Base-by-base conservation (phyloP, 1,140 invertebrate genomes). In the Tenebrio molitor region DNA sequence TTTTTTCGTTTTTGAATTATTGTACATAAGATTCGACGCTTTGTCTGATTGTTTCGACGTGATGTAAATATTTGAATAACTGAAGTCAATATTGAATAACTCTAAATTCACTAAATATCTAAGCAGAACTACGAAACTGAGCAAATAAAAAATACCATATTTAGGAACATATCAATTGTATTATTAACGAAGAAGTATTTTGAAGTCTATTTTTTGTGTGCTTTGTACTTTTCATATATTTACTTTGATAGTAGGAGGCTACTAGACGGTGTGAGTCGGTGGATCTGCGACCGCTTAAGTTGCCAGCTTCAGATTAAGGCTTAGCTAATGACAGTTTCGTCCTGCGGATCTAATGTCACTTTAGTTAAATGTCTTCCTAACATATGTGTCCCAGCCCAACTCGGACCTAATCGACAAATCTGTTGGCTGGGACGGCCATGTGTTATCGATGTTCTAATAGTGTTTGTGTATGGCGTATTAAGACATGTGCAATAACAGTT, bases 281-380 rank as follows among this genome's bases (percentile, higher is more conserved):
- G 8, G 15, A 66, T 66, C 64, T 42, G 29, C 17, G 29, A 46
- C 25, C 36, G 23, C 58, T 66, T 65, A 29, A 17, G 39, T 46
- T 66, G 62, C 21, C 58, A 64, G 69, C 50, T 44, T 71, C 23
- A 71, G 36, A 65, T 29, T 70, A 58, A 64, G 21, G 63, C 70
- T 72, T 73, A 44, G 66, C 66, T 58, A 62, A 46, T 25, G 41
- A 69, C 23, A 73, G 17, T 34, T 72, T 68, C 72, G 72, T 70
- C 68, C 62, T 66, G 68, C 66, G 41, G 50, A 33, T 50, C 42
- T 68, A 44, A 44, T 70, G 70, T 63, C 66, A 76, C 69, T 79
- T 77, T 79, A 79, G 78, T 80, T 80, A 65, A 76, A 79, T 78
- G 79, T 81, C 79, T 81, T 81, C 79, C 79, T 79, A 75, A 73